phyloP scores from a whole-genome alignment of 2,797 vertebrate genomes.

The Platyrinchus mystaceus region DNA sequence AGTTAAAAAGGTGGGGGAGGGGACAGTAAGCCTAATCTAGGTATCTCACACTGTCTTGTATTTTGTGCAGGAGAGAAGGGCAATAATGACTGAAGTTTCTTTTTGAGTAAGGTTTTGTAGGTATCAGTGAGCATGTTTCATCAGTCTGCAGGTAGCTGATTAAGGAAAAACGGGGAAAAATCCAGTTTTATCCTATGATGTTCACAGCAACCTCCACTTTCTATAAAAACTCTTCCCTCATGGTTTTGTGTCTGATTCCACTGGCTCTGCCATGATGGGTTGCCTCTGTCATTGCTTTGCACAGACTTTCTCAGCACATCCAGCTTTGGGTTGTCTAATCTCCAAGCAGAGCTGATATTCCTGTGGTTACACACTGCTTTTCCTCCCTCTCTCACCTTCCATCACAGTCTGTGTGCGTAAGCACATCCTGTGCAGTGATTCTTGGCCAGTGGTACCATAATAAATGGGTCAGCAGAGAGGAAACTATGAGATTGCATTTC shows the following conservation, averaged over 20 bases:
- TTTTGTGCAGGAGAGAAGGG: not conserved
- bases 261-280: not conserved
- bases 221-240: not conserved
- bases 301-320: not conserved
- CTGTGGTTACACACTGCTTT: not conserved
- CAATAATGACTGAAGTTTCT: not conserved
- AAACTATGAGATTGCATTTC: not conserved
- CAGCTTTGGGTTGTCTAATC: not conserved
- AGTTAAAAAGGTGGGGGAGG: rapidly evolving
- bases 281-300: not conserved
- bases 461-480: not conserved
- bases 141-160: not conserved
- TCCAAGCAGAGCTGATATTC: not conserved
- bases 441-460: not conserved
- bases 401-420: not conserved
- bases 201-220: not conserved
- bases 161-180: not conserved
- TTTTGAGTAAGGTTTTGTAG: not conserved
- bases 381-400: not conserved
- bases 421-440: not conserved
- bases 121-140: not conserved
- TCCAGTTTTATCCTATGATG: not conserved
- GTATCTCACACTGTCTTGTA: not conserved
- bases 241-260: not conserved
- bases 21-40: not conserved